Evolutionary conservation across 2,888 invertebrate genomes (phyloP).

Genomic region (Leptinotarsa peninsularis): DNA sequence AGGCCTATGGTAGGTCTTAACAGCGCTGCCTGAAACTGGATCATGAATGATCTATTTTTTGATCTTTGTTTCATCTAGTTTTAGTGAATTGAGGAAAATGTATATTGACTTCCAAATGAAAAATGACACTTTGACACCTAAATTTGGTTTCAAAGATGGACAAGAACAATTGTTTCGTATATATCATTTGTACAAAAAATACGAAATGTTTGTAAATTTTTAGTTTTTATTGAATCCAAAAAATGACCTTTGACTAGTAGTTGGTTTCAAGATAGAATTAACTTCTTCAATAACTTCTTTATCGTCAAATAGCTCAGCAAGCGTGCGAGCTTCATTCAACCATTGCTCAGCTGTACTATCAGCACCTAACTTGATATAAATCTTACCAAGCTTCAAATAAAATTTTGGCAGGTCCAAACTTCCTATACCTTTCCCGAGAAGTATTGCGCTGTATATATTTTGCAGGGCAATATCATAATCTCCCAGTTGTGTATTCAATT

Average conservation of each 20-base stretch:
- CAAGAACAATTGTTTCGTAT: background rate
- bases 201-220: background rate
- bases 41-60: too few relatives aligned
- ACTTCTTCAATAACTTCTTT: slow-evolving; percentile 56
- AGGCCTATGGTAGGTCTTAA: too few relatives aligned
- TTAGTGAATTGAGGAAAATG: too few relatives aligned
- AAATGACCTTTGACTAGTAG: background rate
- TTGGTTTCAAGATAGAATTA: slow-evolving; percentile 38
- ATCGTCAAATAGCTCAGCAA: slow-evolving; percentile 60
- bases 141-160: background rate
- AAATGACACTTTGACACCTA: background rate
- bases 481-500: slow-evolving; percentile 61
- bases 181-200: background rate
- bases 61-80: too few relatives aligned
- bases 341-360: slow-evolving; percentile 61
- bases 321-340: slow-evolving; percentile 60
- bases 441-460: slow-evolving; percentile 65
- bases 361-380: slow-evolving; percentile 62
- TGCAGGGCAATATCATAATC: slow-evolving; percentile 63
- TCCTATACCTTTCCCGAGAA: slow-evolving; percentile 65
- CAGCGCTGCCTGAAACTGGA: too few relatives aligned
- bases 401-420: slow-evolving; percentile 66
- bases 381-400: slow-evolving; percentile 63
- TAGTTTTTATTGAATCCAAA: background rate
- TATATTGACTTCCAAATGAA: too few relatives aligned